Evolutionary conservation across 2,888 invertebrate species (phyloP).

Genomic region (Pherbina coryleti): DNA sequence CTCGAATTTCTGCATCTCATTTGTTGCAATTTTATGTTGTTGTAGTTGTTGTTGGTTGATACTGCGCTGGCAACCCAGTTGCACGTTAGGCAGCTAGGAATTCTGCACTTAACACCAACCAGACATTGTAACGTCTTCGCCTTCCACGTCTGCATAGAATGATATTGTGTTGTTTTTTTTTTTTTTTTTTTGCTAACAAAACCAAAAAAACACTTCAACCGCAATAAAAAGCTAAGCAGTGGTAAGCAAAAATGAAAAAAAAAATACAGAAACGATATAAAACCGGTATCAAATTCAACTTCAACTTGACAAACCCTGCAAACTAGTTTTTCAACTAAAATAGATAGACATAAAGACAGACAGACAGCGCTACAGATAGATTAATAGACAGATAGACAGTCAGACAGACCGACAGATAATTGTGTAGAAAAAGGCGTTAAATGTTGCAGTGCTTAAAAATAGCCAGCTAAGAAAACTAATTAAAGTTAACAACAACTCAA

Average conservation of each 20-base stretch:
- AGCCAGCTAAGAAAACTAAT: not conserved
- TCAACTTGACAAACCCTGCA: conserved; percentile 51
- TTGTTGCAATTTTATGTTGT: conserved; percentile 19
- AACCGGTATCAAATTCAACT: conserved; percentile 48
- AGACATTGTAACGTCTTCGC: conserved; percentile 12
- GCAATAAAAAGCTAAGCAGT: not conserved
- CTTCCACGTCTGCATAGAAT: not conserved
- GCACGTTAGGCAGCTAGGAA: conserved; percentile 31
- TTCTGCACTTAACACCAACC: conserved; percentile 34
- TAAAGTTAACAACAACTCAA: not conserved
- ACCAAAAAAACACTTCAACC: not conserved
- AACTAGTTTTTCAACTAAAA: conserved; percentile 43
- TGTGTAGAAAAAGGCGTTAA: conserved; percentile 22
- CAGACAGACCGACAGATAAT: conserved; percentile 13
- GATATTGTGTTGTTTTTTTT: not conserved
- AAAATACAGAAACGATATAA: conserved; percentile 15
- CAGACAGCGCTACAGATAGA: not conserved
- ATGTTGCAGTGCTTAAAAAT: not conserved
- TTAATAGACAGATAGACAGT: not conserved
- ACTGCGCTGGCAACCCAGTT: not conserved
- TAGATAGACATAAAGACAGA: not conserved
- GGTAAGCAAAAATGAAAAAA: not conserved
- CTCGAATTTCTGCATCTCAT: conserved; percentile 40
- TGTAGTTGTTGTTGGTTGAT: not conserved
- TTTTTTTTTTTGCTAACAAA: not conserved